Evolutionary conservation across 2,888 invertebrate species (phyloP), one percentile per base, ranked within the genome.

Genomic region (Microctonus hyperodae): DNA sequence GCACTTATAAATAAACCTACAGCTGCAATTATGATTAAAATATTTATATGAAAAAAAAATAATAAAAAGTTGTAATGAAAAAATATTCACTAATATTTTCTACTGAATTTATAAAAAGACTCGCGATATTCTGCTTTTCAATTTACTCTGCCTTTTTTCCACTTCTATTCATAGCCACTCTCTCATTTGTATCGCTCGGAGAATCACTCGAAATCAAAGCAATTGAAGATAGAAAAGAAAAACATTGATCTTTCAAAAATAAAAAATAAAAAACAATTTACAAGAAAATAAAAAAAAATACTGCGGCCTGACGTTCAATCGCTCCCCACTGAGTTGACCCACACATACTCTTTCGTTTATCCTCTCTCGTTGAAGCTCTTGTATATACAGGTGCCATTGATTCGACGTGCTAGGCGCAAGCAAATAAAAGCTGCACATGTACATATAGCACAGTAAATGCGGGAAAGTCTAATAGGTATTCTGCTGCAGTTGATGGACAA

Each of bases 381-480:
- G 33, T 33, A 44, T n/a, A n/a, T n/a, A n/a, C n/a, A n/a, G n/a
- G 9, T 57, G 37, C 58, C 58, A 58, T 58, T 58, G 58, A 58
- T 58, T 58, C 37, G 40, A 58, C 40, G 40, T 22, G 58, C 40
- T 23, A 35, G 40, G 40, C 37, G 40, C 40, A 58, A 58, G 58
- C 58, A 58, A 40, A 58, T 58, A 58, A 58, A 58, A 58, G 20
- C 23, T 35, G 13, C 33, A 9, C 33, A 51, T 51, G 23, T 25
- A 33, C 16, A 58, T 25, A 33, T 16, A 58, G 25, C n/a, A 13
- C 40, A 58, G 3, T 20, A 13, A 58, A 58, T 40, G 40, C 25
- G 40, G 40, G 23, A 58, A 40, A 58, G 58, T 58, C 40, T 22
- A 58, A 35, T 58, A 40, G 55, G 16, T 28, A 31, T 16, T 44